A percentile compares a stretch with the other conserved stretches of the same genome.
phyloP scores from a whole-genome alignment of 2,888 invertebrate species.

The Papilio elwesi region DNA sequence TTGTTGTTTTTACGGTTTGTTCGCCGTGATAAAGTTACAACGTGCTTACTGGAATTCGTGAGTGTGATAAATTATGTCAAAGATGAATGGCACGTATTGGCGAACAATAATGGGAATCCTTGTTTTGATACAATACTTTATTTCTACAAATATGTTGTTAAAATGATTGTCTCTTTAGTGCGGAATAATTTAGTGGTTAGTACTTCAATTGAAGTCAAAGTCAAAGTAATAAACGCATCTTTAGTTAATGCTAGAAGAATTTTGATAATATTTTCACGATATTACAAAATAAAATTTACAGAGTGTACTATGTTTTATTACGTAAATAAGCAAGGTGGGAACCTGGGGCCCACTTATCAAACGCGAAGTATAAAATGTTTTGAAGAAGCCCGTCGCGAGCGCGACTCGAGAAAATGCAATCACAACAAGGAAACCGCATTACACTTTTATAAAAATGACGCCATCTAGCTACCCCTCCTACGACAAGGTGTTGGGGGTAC shows the following conservation, averaged over 20 bases:
- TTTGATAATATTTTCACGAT: conserved; percentile 3
- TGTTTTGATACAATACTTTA: too few relatives aligned
- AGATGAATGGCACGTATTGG: too few relatives aligned
- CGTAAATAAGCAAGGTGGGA: conserved; percentile 45
- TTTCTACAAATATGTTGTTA: too few relatives aligned
- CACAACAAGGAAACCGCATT: conserved; percentile 78
- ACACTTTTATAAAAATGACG: conserved; percentile 83
- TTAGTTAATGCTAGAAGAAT: neutral
- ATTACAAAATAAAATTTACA: conserved; percentile 3
- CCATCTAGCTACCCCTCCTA: conserved; percentile 67
- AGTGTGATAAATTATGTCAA: too few relatives aligned
- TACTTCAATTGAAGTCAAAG: too few relatives aligned
- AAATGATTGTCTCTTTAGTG: too few relatives aligned
- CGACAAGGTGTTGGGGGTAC: conserved; percentile 77
- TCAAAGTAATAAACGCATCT: too few relatives aligned
- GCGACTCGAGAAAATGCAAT: conserved; percentile 62
- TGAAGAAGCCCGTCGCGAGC: conserved; percentile 39
- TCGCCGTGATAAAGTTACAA: too few relatives aligned
- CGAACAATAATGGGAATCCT: too few relatives aligned
- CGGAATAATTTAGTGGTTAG: too few relatives aligned
- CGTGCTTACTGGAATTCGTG: too few relatives aligned
- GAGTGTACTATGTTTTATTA: conserved; percentile 24
- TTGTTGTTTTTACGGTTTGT: too few relatives aligned
- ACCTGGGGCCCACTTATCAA: conserved; percentile 45
- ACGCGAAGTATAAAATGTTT: conserved; percentile 26